Percentiles rank a stretch among this genome's conserved stretches.
Evolutionary conservation across 2,888 invertebrate species (phyloP).

Genomic region (Eupithecia exiguata): DNA sequence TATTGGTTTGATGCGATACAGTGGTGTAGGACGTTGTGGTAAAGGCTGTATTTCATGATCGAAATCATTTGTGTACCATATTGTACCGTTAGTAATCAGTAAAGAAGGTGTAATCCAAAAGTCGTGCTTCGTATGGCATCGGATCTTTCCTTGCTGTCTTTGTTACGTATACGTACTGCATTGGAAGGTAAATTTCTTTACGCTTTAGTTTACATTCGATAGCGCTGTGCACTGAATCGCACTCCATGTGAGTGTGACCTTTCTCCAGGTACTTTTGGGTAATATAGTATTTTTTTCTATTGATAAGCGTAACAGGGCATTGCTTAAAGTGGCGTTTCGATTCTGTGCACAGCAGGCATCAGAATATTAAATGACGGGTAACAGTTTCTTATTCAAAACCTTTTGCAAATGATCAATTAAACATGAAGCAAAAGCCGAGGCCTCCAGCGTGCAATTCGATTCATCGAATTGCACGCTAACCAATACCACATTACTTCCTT

Average conservation of each 20-base stretch:
- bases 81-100: constrained; percentile 20
- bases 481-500: constrained; percentile 12
- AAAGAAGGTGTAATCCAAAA: constrained; percentile 19
- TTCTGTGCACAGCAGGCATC: constrained; percentile 40
- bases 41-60: constrained; percentile 21
- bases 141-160: constrained; percentile 13
- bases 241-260: constrained; percentile 41
- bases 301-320: constrained; percentile 39
- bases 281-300: constrained; percentile 40
- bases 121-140: constrained; percentile 7
- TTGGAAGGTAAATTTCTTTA: constrained; percentile 27
- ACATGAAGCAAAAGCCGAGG: constrained; percentile 9
- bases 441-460: constrained; percentile 2
- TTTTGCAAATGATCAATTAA: neutral
- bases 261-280: constrained; percentile 37
- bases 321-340: neutral
- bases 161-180: constrained; percentile 15
- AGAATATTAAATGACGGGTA: constrained; percentile 44
- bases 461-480: too few species aligned
- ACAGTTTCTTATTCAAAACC: constrained; percentile 33
- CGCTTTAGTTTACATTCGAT: constrained; percentile 36
- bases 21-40: constrained; percentile 30
- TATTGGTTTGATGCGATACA: constrained; percentile 25
- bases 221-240: constrained; percentile 36
- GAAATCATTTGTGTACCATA: constrained; percentile 16